These are phyloP conservation scores for Cosmia pyralina DNA, from an alignment of 2,888 invertebrate genomes.

Conservation along the genomic window DNA sequence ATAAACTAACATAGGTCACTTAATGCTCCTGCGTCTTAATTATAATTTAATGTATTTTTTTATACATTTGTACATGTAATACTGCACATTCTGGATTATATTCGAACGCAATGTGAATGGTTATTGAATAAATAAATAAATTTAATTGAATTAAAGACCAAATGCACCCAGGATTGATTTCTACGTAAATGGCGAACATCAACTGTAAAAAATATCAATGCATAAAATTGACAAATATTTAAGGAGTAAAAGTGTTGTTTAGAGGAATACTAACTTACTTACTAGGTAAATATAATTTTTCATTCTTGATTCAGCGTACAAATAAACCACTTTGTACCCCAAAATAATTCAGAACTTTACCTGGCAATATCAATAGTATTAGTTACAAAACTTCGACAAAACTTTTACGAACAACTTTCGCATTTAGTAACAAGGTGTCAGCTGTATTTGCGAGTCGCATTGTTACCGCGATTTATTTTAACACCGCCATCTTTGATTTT, in stretches of 20 bases:
- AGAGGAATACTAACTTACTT: not conserved
- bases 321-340: not conserved
- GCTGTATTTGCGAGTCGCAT: conserved; percentile 6
- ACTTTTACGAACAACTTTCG: conserved; percentile 26
- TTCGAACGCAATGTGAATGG: too few relatives aligned
- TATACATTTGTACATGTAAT: too few relatives aligned
- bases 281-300: not conserved
- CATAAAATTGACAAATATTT: not conserved
- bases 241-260: not conserved
- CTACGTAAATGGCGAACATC: not conserved
- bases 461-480: conserved; percentile 35
- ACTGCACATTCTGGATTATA: too few relatives aligned
- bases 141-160: too few relatives aligned
- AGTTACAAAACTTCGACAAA: not conserved
- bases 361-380: not conserved
- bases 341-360: not conserved
- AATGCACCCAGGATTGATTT: not conserved
- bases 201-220: not conserved
- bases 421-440: conserved; percentile 21
- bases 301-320: too few relatives aligned
- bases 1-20: too few relatives aligned
- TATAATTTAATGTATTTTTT: too few relatives aligned
- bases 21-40: too few relatives aligned
- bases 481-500: conserved; percentile 34
- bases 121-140: too few relatives aligned